Evolutionary conservation across 2,113 vertebrate species (phyloP).

Genomic region (Peromyscus polionotus): DNA sequence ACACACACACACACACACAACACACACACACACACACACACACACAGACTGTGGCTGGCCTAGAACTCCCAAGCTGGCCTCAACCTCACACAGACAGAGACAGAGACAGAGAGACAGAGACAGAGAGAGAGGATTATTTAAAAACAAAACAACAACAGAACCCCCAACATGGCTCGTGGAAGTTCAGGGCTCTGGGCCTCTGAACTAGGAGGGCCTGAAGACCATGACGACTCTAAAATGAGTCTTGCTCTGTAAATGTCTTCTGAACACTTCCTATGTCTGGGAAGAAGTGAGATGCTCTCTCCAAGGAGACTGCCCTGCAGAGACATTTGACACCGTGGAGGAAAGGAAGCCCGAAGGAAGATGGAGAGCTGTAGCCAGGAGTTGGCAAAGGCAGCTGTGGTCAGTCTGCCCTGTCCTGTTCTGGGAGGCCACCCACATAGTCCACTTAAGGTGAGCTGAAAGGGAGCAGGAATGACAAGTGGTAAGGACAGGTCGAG

Average conservation of each 20-base stretch:
- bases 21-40: no score
- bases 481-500: background rate
- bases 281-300: background rate
- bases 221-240: conserved; percentile 1
- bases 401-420: background rate
- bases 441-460: background rate
- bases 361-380: background rate
- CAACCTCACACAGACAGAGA: no score
- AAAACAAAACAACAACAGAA: background rate
- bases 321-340: background rate
- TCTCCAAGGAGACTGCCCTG: background rate
- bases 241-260: background rate
- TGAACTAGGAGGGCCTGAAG: conserved; percentile 3
- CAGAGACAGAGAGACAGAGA: background rate
- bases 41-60: no score
- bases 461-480: background rate
- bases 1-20: background rate
- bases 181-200: background rate
- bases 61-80: no score
- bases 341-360: background rate
- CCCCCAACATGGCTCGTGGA: background rate
- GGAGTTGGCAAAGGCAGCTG: background rate
- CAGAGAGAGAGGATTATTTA: background rate
- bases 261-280: background rate
- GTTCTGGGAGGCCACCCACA: background rate